Percentiles rank a stretch among this genome's conserved stretches.
These are phyloP conservation scores for Nyctalus aviator DNA, from an alignment of 2,797 vertebrate genomes.

Conservation along the genomic window DNA sequence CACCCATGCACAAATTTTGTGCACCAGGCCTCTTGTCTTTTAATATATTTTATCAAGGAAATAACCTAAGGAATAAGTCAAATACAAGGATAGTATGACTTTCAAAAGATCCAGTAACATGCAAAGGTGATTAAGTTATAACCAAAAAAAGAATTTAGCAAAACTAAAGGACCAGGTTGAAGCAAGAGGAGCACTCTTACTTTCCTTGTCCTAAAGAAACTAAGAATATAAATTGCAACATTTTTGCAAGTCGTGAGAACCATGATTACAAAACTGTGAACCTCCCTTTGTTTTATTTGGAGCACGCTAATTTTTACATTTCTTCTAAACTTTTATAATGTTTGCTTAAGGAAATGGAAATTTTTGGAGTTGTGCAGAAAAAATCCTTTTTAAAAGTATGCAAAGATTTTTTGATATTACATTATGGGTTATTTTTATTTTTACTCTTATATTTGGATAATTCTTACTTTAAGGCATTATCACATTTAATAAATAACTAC, in stretches of 20 bases:
- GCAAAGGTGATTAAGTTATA: background rate
- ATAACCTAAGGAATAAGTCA: conserved; percentile 7
- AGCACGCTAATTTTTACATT: background rate
- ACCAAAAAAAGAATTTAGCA: conserved; percentile 44
- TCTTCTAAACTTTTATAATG: conserved; percentile 27
- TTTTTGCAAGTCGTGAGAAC: background rate
- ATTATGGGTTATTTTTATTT: background rate
- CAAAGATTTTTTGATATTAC: background rate
- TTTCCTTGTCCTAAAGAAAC: background rate
- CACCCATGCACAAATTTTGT: no score
- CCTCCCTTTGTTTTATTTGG: conserved; percentile 5
- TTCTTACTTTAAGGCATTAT: background rate
- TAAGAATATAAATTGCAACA: background rate
- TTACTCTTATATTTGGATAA: conserved; percentile 24
- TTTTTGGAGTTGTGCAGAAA: background rate
- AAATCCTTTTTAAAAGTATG: background rate
- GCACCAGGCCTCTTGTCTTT: background rate
- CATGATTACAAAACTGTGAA: background rate
- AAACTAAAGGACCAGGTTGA: background rate
- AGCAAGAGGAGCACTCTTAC: background rate
- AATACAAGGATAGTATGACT: background rate
- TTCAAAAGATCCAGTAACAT: background rate
- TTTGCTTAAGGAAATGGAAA: conserved; percentile 4
- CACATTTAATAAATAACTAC: conserved; percentile 37
- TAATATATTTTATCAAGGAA: conserved; percentile 1